A percentile compares a stretch with the other conserved stretches of the same genome.
phyloP scores from a whole-genome alignment of 2,888 invertebrate species.

The Epistrophella euchroma region DNA sequence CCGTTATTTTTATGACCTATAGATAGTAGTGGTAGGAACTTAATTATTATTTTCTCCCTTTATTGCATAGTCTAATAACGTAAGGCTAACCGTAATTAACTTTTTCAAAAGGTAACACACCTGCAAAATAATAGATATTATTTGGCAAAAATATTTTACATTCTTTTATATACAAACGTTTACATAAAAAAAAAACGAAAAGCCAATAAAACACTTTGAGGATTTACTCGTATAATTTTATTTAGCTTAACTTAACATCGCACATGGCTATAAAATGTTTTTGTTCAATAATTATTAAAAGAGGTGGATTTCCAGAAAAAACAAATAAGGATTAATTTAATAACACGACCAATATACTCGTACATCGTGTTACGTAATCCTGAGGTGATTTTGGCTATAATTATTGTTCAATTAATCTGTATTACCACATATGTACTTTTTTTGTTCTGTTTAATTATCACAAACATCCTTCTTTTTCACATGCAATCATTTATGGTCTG shows the following conservation, averaged over 20 bases:
- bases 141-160: too few species aligned
- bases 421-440: not conserved
- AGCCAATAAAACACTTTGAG: not conserved
- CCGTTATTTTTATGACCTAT: too few species aligned
- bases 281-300: not conserved
- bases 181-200: not conserved
- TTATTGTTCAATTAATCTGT: slow-evolving; percentile 17
- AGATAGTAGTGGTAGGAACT: too few species aligned
- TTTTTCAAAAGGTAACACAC: too few species aligned
- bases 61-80: too few species aligned
- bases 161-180: not conserved
- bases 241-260: not conserved
- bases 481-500: not conserved
- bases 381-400: not conserved
- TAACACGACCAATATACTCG: not conserved
- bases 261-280: not conserved
- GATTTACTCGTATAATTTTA: not conserved
- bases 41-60: too few species aligned
- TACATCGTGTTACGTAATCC: not conserved
- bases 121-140: too few species aligned
- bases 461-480: not conserved
- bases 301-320: not conserved
- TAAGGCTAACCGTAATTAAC: too few species aligned
- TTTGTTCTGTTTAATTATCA: not conserved
- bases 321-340: slow-evolving; percentile 22